Evolutionary conservation across 2,888 invertebrate genomes (phyloP), one percentile per base, ranked within the genome.

Genomic region (Amitus sp.): DNA sequence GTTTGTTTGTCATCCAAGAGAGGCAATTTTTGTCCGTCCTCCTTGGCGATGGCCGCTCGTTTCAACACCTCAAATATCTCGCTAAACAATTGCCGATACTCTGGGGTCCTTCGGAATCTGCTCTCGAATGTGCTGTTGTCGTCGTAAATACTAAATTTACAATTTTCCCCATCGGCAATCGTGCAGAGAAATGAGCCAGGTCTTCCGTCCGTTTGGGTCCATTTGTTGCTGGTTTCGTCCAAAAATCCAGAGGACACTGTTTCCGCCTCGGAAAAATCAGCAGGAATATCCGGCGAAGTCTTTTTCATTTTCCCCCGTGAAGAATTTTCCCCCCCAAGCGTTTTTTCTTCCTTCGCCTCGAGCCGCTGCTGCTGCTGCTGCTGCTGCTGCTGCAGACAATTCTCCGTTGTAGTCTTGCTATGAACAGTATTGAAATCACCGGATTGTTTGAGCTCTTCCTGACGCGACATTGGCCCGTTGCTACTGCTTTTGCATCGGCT

Each of bases 61-160:
- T 93, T 93, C 12, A 94, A 83, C 6, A 93, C 91, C 17, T 89
- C 89, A 78, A 93, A 93, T 61, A 94, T 94, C 79, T 94, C 93
- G 70, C 91, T 90, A 80, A 94, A 94, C 4, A 93, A 79, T 72
- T 90, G 90, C 2, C 90, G 86, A 77, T 93, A 93, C 75, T 94
- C 92, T 0, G 93, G 94, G 20, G 91, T 87, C 78, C 92, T 92
- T 13, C 90, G 87, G 86, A 94, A 94, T 50, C 92, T 87, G 67
- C 91, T 90, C 74, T 93, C 92, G 78, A 93, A 89, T 0, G 92
- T 90, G 73, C 88, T 91, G 47, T 87, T 91, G 60, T 86, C 86
- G 73, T 91, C 91, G 76, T 93, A 94, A 76, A 93, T 93, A 79
- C 92, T 93, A 78, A 93, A 91, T 69, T 91, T 90, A 79, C 92